phyloP scores from a whole-genome alignment of 35 echinoderm and acorn worm species.

The Lytechinus pictus region DNA sequence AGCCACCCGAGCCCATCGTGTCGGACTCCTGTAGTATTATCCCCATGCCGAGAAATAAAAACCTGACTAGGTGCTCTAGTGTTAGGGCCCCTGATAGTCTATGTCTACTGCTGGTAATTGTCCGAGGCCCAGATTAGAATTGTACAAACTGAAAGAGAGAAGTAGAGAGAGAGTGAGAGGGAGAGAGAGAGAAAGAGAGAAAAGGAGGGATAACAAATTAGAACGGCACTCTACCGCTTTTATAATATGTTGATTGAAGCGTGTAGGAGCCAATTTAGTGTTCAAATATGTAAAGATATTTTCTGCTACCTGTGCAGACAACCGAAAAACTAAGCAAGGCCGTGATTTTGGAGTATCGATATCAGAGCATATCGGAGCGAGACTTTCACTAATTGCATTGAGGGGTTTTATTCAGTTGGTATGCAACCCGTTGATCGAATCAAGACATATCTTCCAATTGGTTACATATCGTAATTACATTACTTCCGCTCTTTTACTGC shows the following conservation, averaged over 20 bases:
- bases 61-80: not conserved
- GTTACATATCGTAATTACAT: conserved; percentile 8
- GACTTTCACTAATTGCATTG: conserved; percentile 13
- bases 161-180: not conserved
- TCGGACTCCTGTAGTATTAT: conserved; percentile 28
- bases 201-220: conserved; percentile 8
- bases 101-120: not conserved
- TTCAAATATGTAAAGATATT: conserved; percentile 50
- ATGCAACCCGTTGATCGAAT: conserved; percentile 19
- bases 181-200: not conserved
- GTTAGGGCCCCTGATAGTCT: conserved; percentile 14
- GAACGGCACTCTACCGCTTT: conserved; percentile 24
- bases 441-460: conserved; percentile 35
- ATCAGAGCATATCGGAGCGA: conserved; percentile 2
- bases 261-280: conserved; percentile 42
- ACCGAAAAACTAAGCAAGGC: not conserved
- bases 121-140: conserved; percentile 45
- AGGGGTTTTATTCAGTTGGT: not conserved
- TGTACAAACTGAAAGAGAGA: conserved; percentile 21
- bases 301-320: conserved; percentile 45
- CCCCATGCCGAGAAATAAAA: conserved; percentile 14
- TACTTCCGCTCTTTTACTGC: not conserved
- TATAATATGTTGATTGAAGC: conserved; percentile 42
- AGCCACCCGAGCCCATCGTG: not conserved
- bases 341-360: conserved; percentile 10